A percentile compares a stretch with the other conserved stretches of the same genome.
phyloP scores from a whole-genome alignment of 2,888 invertebrate genomes.

The Myopa testacea region DNA sequence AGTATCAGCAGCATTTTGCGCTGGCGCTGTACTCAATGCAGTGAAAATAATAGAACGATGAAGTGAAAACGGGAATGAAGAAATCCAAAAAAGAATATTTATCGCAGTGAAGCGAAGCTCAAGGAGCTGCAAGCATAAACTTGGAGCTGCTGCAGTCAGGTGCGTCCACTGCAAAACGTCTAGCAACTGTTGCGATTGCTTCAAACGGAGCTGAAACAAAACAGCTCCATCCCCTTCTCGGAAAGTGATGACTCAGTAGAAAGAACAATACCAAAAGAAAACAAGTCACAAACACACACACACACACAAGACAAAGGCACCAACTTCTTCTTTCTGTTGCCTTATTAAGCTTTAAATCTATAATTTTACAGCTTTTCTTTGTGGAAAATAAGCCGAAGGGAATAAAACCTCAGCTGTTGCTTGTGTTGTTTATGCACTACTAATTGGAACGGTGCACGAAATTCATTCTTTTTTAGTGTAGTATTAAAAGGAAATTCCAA shows the following conservation, averaged over 20 bases:
- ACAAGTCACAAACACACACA: not conserved
- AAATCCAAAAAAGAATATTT: not conserved
- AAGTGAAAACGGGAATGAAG: not conserved
- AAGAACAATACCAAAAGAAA: constrained; percentile 1
- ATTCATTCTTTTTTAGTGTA: not conserved
- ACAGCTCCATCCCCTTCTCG: not conserved
- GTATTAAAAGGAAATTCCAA: too few species aligned
- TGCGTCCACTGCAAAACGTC: constrained; percentile 9
- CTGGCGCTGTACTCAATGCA: not conserved
- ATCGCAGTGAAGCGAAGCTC: not conserved
- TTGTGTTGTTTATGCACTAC: not conserved
- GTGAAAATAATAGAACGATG: constrained; percentile 14
- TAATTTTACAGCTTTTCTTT: not conserved
- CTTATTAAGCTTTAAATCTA: not conserved
- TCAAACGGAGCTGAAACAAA: constrained; percentile 1
- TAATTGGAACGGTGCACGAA: not conserved
- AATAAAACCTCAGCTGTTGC: not conserved
- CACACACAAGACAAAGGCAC: constrained; percentile 7
- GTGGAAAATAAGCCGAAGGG: not conserved
- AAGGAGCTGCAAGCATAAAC: not conserved
- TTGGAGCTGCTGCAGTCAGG: constrained; percentile 22
- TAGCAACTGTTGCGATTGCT: not conserved
- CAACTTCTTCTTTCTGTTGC: not conserved
- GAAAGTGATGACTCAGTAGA: not conserved
- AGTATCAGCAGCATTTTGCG: not conserved